Evolutionary conservation across 23 tunicate genomes (phyloP).

Genomic region (Diplosoma virens): DNA sequence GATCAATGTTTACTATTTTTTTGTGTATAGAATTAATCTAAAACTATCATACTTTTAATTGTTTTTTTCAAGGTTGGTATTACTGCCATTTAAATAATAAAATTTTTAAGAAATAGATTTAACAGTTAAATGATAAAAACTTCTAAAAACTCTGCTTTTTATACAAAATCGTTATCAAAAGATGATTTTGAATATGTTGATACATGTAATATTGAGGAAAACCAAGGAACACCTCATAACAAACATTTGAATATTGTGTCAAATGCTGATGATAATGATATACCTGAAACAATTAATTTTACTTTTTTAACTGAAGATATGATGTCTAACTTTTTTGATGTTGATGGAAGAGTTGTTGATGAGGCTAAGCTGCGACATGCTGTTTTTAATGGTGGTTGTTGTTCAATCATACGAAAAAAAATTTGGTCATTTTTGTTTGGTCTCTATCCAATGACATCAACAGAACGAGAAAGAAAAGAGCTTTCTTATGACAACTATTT

Average conservation of each 20-base stretch:
- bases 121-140: no score
- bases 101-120: no score
- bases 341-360: slow-evolving; percentile 44
- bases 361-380: slow-evolving; percentile 44
- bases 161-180: not conserved
- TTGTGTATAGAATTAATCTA: no score
- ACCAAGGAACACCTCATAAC: not conserved
- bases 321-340: slow-evolving; percentile 14
- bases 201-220: no score
- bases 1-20: no score
- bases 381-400: slow-evolving; percentile 51
- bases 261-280: slow-evolving; percentile 12
- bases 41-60: no score
- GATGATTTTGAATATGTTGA: slow-evolving; percentile 25
- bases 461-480: slow-evolving; percentile 22
- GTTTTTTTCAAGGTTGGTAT: no score
- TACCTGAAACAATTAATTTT: not conserved
- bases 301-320: not conserved
- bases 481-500: slow-evolving; percentile 33
- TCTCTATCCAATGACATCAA: slow-evolving; percentile 53
- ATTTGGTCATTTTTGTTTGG: slow-evolving; percentile 59
- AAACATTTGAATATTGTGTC: not conserved
- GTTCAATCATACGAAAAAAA: slow-evolving; percentile 9
- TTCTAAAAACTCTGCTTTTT: no score
- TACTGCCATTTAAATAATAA: no score